Evolutionary conservation across 1,140 invertebrate species (phyloP).

Genomic region (Drosophila biarmipes): DNA sequence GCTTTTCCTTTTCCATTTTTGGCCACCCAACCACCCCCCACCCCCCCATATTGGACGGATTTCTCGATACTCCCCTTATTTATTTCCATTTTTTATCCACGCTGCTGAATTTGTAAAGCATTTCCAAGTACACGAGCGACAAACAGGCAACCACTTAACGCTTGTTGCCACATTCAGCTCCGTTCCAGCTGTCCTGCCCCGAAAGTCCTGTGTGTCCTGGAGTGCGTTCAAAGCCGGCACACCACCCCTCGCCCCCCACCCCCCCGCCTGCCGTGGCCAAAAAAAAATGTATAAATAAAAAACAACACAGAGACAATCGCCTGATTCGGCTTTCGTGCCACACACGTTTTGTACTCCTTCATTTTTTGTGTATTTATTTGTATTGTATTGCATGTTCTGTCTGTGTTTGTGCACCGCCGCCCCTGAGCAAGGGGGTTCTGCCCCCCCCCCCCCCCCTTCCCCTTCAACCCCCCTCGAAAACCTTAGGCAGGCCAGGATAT

Average conservation of each 20-base stretch:
- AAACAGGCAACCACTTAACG: constrained; percentile 76
- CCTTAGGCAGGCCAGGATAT: constrained; percentile 62
- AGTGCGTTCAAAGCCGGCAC: constrained; percentile 54
- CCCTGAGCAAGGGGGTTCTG: background rate
- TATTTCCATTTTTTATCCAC: constrained; percentile 44
- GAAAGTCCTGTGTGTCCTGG: constrained; percentile 28
- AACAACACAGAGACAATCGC: constrained; percentile 52
- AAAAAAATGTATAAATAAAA: constrained; percentile 30
- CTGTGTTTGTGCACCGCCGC: constrained; percentile 36
- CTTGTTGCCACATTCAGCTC: constrained; percentile 72
- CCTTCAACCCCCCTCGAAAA: constrained; percentile 13
- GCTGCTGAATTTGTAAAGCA: constrained; percentile 73
- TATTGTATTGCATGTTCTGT: constrained; percentile 71
- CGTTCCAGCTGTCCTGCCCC: constrained; percentile 63
- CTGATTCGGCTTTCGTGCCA: constrained; percentile 72
- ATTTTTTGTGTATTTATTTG: constrained; percentile 55
- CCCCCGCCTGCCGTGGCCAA: background rate
- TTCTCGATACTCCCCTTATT: constrained; percentile 23
- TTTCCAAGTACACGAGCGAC: constrained; percentile 71
- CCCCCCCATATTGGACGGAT: too few relatives aligned
- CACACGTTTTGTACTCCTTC: constrained; percentile 66
- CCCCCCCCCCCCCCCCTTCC: background rate
- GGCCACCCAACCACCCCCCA: background rate
- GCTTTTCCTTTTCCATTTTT: background rate
- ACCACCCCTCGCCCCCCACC: constrained; percentile 2